These are phyloP conservation scores for Haliclystus octoradiatus DNA, from an alignment of 30 jellyfish, hydroid and myxozoan genomes.

Conservation along the genomic window DNA sequence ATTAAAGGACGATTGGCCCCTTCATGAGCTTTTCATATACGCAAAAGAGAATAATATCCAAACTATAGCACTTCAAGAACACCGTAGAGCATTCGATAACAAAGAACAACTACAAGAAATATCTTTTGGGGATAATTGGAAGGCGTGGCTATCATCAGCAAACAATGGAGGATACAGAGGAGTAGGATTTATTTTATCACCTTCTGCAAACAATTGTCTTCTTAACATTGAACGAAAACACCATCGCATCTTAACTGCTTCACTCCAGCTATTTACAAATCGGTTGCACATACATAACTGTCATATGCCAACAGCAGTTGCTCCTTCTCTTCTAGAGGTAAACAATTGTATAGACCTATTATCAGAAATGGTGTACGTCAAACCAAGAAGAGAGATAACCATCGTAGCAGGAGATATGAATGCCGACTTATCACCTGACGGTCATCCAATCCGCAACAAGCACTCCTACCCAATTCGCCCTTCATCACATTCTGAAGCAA, in stretches of 20 bases:
- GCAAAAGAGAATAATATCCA: neutral
- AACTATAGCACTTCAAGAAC: neutral
- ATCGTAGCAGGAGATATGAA: neutral
- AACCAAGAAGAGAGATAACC: neutral
- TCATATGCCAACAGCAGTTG: neutral
- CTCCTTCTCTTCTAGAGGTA: neutral
- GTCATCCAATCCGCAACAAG: neutral
- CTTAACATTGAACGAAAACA: neutral
- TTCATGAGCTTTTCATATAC: neutral
- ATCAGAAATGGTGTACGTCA: neutral
- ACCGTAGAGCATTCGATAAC: neutral
- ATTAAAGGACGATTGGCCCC: neutral
- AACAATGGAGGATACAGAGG: neutral
- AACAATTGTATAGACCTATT: neutral
- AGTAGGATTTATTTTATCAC: neutral
- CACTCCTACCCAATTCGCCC: neutral
- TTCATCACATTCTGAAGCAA: neutral
- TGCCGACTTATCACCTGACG: neutral
- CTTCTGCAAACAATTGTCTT: neutral
- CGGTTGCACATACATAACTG: neutral
- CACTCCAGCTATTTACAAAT: neutral
- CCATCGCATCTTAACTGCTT: neutral
- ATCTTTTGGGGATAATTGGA: neutral
- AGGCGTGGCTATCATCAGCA: conserved; percentile 1
- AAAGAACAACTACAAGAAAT: neutral